Evolutionary conservation across 2,797 vertebrate species (phyloP), one percentile per base, ranked within the genome.

Genomic region (Semotilus atromaculatus): DNA sequence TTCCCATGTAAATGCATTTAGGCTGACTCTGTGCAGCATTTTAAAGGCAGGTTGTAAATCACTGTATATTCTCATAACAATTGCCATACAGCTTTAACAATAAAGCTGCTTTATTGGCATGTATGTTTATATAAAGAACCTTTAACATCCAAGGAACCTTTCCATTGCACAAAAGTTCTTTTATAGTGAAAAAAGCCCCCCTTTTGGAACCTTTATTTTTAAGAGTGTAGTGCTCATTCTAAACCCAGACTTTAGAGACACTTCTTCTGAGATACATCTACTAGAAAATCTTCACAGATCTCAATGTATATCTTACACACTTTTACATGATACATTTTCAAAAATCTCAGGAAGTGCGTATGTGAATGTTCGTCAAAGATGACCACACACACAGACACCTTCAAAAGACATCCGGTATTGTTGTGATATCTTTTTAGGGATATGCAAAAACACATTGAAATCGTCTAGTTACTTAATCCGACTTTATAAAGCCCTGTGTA

Each of bases 321-420:
- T 48, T 83, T 84, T 48, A 48, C 76, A 67, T 85, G 71, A 72
- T 77, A 85, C 5, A 73, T 76, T 40, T 19, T 5, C 45, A n/a
- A 31, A 58, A 34, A 83, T 78, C 55, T 31, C 48, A 84, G 85
- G 71, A 87, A 83, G 80, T 70, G 80, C 64, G 55, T 58, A 70
- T 85, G 66, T 29, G 40, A 74, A 58, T 21, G 43, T 80, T 60
- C 14, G 51, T 76, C 78, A 75, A 67, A 74, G 34, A 82, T 68
- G 43, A 36, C 45, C 43, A 75, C 64, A 70, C 26, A 77, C 45
- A 70, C 64, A 36, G 38, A 71, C 38, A 78, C 51, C 36, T 31
- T 84, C 26, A 78, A 77, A 78, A 60, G 10, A 77, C 23, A 77
- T 55, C 62, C 14, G 31, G 48, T 45, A 21, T 75, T 23, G 34